phyloP scores from a whole-genome alignment of 2,888 invertebrate species.

The Campoplex capitator region DNA sequence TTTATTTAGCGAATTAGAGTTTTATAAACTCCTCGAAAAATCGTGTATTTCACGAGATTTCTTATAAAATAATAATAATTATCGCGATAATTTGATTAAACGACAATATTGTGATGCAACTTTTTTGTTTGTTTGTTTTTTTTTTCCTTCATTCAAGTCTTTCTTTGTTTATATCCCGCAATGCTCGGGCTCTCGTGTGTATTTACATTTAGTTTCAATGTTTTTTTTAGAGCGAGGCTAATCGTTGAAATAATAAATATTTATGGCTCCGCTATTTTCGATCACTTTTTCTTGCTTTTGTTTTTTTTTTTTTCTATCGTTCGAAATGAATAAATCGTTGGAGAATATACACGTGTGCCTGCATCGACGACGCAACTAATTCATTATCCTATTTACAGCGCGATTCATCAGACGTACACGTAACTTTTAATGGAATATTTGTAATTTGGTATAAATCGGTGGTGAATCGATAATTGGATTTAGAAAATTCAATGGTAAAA shows the following conservation, averaged over 20 bases:
- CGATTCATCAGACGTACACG: constrained; percentile 18
- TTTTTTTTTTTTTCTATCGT: background rate
- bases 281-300: background rate
- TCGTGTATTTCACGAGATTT: background rate
- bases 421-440: background rate
- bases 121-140: background rate
- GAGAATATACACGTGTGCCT: background rate
- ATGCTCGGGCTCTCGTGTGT: background rate
- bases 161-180: no score
- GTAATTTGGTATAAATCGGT: constrained; percentile 58
- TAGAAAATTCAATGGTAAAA: background rate
- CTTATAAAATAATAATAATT: background rate
- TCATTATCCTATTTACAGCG: constrained; percentile 57
- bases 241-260: constrained; percentile 62
- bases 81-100: background rate
- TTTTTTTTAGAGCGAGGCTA: constrained; percentile 29
- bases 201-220: background rate
- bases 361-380: background rate
- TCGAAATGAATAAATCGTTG: background rate
- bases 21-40: background rate
- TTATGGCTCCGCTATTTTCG: background rate
- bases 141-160: background rate
- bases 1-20: background rate
- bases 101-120: background rate
- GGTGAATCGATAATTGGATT: constrained; percentile 33